Evolutionary conservation across 2,888 invertebrate genomes (phyloP).

Genomic region (Limnephilus rhombicus): DNA sequence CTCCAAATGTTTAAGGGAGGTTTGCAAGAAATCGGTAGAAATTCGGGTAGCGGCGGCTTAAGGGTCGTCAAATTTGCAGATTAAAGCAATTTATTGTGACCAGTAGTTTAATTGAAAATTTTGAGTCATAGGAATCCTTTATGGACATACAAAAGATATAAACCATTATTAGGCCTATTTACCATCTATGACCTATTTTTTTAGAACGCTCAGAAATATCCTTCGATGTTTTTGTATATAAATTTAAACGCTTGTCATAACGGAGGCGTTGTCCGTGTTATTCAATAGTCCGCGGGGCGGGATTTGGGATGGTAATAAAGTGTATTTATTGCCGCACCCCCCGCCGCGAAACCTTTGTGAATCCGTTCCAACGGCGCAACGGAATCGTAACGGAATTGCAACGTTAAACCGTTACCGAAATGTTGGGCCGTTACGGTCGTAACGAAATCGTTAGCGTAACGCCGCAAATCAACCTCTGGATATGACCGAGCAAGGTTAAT

Average conservation of each 20-base stretch:
- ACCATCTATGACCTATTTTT: too few relatives aligned
- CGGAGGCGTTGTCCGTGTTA: not conserved
- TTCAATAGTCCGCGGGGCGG: not conserved
- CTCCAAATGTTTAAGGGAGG: too few relatives aligned
- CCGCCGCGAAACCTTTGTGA: slow-evolving; percentile 48
- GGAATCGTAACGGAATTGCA: slow-evolving; percentile 48
- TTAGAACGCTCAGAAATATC: not conserved
- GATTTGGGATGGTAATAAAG: slow-evolving; percentile 43
- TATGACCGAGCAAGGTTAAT: slow-evolving; percentile 21
- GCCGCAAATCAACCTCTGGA: slow-evolving; percentile 48
- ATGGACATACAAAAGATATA: too few relatives aligned
- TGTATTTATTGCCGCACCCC: slow-evolving; percentile 51
- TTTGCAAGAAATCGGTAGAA: too few relatives aligned
- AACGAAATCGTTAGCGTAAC: slow-evolving; percentile 43
- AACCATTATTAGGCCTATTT: too few relatives aligned
- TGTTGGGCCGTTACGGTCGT: slow-evolving; percentile 46
- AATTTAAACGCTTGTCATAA: not conserved
- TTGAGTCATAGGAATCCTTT: too few relatives aligned
- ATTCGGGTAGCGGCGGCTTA: too few relatives aligned
- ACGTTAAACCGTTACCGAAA: slow-evolving; percentile 56
- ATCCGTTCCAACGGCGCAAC: slow-evolving; percentile 43
- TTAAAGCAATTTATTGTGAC: too few relatives aligned
- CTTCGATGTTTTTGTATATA: not conserved
- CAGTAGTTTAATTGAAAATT: too few relatives aligned
- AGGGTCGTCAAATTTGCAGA: too few relatives aligned